phyloP scores from a whole-genome alignment of 1,140 invertebrate species.

The Apis cerana region DNA sequence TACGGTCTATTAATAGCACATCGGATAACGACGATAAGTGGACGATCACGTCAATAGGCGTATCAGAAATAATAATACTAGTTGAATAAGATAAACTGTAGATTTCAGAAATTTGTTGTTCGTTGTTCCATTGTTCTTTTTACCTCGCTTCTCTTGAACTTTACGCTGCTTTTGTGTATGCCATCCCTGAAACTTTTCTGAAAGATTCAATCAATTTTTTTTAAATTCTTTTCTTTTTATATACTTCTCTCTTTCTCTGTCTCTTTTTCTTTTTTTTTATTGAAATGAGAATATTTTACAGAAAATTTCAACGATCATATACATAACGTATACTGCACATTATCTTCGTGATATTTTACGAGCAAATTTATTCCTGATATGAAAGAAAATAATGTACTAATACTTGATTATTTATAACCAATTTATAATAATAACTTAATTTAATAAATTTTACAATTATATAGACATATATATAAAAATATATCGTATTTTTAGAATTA shows the following conservation, averaged over 20 bases:
- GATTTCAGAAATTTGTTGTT: conserved; percentile 4
- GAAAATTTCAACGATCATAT: conserved; percentile 14
- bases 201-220: conserved; percentile 4
- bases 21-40: background rate
- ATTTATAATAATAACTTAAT: too few species aligned
- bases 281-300: background rate
- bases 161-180: background rate
- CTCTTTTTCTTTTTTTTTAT: background rate
- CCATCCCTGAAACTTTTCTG: conserved; percentile 16
- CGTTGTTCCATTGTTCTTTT: background rate
- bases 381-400: too few species aligned
- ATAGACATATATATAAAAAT: too few species aligned
- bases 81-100: conserved; percentile 24
- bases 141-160: background rate
- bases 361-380: background rate
- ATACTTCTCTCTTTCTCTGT: background rate
- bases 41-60: conserved; percentile 20
- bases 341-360: background rate
- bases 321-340: background rate
- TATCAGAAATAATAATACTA: conserved; percentile 34
- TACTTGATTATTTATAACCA: too few species aligned
- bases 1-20: background rate
- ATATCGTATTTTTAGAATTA: too few species aligned
- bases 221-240: background rate
- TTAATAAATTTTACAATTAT: too few species aligned